These are phyloP conservation scores for Ceriagrion tenellum DNA, from an alignment of 2,888 invertebrate species.

Conservation along the genomic window DNA sequence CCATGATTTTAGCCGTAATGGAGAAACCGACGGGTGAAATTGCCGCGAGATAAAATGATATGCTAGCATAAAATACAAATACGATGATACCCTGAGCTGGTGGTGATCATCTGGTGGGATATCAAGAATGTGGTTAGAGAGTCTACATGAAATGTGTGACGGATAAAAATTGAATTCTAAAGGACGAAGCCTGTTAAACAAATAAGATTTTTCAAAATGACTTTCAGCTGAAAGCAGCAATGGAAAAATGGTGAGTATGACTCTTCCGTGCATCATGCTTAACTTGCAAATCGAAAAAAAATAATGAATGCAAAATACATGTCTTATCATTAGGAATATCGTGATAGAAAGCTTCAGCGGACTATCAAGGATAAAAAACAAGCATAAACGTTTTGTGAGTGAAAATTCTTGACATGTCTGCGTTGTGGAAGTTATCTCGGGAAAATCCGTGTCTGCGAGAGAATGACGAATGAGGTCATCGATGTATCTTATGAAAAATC, in stretches of 20 bases:
- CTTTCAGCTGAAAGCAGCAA: neutral
- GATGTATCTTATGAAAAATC: neutral
- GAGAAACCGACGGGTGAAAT: neutral
- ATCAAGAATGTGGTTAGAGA: neutral
- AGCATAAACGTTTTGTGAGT: neutral
- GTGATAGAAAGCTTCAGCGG: neutral
- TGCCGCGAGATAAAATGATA: neutral
- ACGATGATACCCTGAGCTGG: neutral
- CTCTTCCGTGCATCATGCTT: too few relatives aligned
- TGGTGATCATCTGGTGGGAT: neutral
- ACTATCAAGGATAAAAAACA: neutral
- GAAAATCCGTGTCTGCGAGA: neutral
- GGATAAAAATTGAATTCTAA: neutral
- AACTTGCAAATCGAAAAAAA: neutral
- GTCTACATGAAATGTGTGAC: neutral
- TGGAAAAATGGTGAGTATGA: too few relatives aligned
- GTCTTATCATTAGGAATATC: neutral
- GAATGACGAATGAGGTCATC: neutral
- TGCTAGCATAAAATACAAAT: neutral
- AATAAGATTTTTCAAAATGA: neutral
- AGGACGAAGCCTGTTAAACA: neutral
- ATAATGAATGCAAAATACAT: neutral
- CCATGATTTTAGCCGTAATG: neutral
- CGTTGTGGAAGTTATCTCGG: neutral
- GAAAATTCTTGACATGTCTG: neutral